Percentiles rank a stretch among this genome's conserved stretches.
phyloP scores from a whole-genome alignment of 2,113 vertebrate species.

The Pelecanoides urinatrix region DNA sequence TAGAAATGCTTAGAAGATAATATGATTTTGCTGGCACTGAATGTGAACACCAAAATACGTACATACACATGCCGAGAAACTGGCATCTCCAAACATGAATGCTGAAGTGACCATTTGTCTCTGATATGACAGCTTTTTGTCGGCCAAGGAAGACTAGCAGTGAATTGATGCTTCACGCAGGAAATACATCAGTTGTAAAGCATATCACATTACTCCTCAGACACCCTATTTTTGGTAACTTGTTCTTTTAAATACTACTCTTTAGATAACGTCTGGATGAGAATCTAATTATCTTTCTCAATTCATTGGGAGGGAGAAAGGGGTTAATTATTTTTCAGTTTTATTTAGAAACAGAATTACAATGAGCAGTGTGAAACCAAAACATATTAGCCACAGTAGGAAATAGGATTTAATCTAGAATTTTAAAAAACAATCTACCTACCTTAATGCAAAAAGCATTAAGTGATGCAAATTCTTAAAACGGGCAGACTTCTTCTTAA shows the following conservation, averaged over 20 bases:
- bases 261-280: background rate
- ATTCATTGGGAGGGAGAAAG: background rate
- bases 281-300: background rate
- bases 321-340: background rate
- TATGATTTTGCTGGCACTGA: background rate
- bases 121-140: background rate
- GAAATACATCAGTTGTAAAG: background rate
- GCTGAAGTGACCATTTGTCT: background rate
- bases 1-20: background rate
- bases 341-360: background rate
- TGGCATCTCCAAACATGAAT: background rate
- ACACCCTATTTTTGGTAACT: background rate
- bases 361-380: background rate
- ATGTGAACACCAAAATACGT: background rate
- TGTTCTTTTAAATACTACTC: background rate
- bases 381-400: background rate
- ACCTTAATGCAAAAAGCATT: background rate
- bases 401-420: background rate
- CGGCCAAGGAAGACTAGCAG: background rate
- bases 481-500: background rate
- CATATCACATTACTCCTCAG: background rate
- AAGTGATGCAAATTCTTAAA: background rate
- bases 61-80: accelerated
- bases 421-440: background rate
- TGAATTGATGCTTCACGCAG: background rate